A percentile compares a stretch with the other conserved stretches of the same genome.
Conservation (phyloP, 2,888 invertebrate species). For the Lasioglossum vierecki region DNA sequence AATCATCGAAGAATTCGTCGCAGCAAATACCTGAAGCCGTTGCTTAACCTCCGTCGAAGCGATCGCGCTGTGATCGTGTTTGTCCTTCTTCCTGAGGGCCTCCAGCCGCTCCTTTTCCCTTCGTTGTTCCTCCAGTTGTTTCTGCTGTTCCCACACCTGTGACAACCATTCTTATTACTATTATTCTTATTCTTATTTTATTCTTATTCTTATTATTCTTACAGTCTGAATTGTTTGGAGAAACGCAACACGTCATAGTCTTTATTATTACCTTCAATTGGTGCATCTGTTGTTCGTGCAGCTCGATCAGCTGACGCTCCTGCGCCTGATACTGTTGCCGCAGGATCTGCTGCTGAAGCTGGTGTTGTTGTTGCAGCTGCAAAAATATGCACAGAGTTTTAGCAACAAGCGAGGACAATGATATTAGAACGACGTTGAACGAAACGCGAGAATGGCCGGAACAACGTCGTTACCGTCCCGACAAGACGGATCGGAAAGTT, state of each 20-base stretch:
- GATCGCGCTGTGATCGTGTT: conserved; percentile 97
- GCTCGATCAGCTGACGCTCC: conserved; percentile 94
- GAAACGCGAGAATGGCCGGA: background rate
- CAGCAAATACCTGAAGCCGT: conserved; percentile 91
- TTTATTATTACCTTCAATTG: conserved; percentile 90
- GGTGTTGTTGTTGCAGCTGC: conserved; percentile 97
- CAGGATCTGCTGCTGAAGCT: conserved; percentile 95
- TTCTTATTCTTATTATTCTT: too few relatives aligned
- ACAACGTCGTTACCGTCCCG: background rate
- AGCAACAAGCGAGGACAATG: background rate
- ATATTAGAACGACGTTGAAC: background rate
- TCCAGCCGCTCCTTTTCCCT: conserved; percentile 93
- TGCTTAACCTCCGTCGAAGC: conserved; percentile 98
- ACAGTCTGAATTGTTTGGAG: background rate
- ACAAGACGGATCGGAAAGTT: background rate
- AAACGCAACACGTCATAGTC: background rate
- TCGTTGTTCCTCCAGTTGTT: conserved; percentile 91
- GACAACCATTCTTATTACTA: conserved; percentile 72
- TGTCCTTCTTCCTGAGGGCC: conserved; percentile 95
- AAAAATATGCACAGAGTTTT: conserved; percentile 82
- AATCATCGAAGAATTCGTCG: background rate
- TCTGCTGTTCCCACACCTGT: conserved; percentile 96
- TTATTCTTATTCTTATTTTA: too few relatives aligned
- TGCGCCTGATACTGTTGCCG: conserved; percentile 96
- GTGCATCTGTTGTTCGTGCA: conserved; percentile 96